Evolutionary conservation across 2,797 vertebrate genomes (phyloP).

Genomic region (Remorina albescens): DNA sequence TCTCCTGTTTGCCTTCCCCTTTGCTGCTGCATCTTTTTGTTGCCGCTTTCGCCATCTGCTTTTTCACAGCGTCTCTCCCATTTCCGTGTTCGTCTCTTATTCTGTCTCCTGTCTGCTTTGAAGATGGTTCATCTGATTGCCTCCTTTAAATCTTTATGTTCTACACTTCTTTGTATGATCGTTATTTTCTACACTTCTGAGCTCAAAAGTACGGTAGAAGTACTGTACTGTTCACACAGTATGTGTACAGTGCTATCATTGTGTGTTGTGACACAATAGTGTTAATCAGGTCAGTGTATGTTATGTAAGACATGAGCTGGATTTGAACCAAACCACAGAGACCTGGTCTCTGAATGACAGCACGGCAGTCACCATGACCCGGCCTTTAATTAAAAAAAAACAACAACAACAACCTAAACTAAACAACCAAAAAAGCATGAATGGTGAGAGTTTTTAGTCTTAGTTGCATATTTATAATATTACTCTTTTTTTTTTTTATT

Average conservation of each 20-base stretch:
- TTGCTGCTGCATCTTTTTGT: constrained; percentile 21
- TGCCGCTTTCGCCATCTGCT: constrained; percentile 21
- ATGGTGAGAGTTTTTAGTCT: neutral
- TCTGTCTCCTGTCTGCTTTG: neutral
- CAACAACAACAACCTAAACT: neutral
- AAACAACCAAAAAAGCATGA: neutral
- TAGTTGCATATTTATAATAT: neutral
- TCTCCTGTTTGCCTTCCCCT: constrained; percentile 10
- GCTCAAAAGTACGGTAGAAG: no score
- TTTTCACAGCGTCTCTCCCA: neutral
- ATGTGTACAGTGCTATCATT: constrained; percentile 3
- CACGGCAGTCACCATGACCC: constrained; percentile 18
- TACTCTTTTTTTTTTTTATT: neutral
- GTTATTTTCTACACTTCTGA: neutral
- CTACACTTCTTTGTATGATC: neutral
- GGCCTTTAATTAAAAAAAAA: neutral
- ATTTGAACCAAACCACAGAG: constrained; percentile 38
- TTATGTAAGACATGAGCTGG: constrained; percentile 55
- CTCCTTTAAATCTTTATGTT: neutral
- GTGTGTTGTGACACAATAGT: constrained; percentile 27
- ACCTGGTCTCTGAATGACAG: constrained; percentile 54
- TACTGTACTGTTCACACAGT: neutral
- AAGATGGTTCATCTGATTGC: neutral
- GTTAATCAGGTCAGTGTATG: constrained; percentile 46
- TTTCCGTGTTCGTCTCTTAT: neutral